These are phyloP conservation scores for Spodoptera litura DNA, from an alignment of 1,140 invertebrate species.

Conservation along the genomic window DNA sequence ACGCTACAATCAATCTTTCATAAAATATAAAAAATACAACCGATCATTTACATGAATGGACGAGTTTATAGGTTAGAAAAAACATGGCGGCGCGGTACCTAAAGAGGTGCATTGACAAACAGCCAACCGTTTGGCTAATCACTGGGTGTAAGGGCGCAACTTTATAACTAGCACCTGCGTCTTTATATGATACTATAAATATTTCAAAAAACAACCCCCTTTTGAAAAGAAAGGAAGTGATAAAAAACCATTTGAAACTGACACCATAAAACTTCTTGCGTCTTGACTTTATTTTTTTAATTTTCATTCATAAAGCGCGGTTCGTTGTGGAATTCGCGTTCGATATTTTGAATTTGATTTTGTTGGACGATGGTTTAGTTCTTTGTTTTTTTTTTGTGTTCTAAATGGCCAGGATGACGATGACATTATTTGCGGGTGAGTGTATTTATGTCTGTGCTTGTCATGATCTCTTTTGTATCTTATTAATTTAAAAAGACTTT, in stretches of 20 bases:
- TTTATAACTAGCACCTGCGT: slow-evolving; percentile 45
- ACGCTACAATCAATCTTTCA: slow-evolving; percentile 26
- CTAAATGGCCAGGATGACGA: not conserved
- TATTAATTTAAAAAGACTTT: no score
- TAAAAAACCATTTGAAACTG: slow-evolving; percentile 39
- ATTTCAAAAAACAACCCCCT: slow-evolving; percentile 33
- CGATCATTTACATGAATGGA: slow-evolving; percentile 44
- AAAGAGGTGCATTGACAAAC: slow-evolving; percentile 46
- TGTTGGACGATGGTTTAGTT: not conserved
- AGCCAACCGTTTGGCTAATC: slow-evolving; percentile 47
- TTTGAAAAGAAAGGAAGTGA: slow-evolving; percentile 39
- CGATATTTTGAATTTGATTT: slow-evolving; percentile 25
- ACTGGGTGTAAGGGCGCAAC: slow-evolving; percentile 45
- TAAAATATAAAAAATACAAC: slow-evolving; percentile 38
- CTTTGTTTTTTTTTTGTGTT: not conserved
- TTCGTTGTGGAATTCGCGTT: slow-evolving; percentile 22
- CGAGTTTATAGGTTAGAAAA: slow-evolving; percentile 45
- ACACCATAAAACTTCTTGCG: slow-evolving; percentile 40
- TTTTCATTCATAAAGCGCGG: slow-evolving; percentile 36
- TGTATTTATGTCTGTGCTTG: no score
- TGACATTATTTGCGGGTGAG: no score
- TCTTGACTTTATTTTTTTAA: slow-evolving; percentile 41
- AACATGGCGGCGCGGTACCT: slow-evolving; percentile 36
- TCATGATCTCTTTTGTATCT: no score
- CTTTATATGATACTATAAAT: slow-evolving; percentile 44